Base-by-base conservation (phyloP, 1,140 invertebrate genomes). In the Phthorimaea operculella region DNA sequence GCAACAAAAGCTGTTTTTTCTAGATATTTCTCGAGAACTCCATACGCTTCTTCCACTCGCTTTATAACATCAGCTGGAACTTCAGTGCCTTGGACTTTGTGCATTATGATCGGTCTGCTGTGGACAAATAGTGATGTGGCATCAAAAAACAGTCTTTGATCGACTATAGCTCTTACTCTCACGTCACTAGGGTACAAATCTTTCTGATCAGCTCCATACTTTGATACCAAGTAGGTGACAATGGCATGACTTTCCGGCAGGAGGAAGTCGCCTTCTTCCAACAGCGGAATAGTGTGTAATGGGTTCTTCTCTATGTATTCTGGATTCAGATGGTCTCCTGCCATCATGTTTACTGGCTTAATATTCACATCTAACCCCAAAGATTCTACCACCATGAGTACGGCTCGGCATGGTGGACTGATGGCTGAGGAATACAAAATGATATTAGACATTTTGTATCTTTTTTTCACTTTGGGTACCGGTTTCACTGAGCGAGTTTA, bases 101-200 rank as follows among this genome's bases (percentile, higher is more conserved):
- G 17, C 15, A 12, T 7, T 14, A 55, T 4, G 0, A 54, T 53
- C 0, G 12, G 36, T 17, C 14, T 10, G 2, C 59, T 28, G 50
- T 42, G 51, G 6, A 59, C 57, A 21, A 72, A 89, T 0, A 91
- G 65, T 11, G 83, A 78, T 15, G 87, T 83, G 11, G 84, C 76
- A 58, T 91, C 89, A 62, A 90, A 90, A 60, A 87, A 85, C 47
- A 91, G 64, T 11, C 87, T 70, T 54, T 87, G 81, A 70, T 91
- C 86, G 9, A 91, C 80, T 3, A 83, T 50, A 9, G 88, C 88
- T 48, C 90, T 64, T 34, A 72, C 63, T 34, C 84, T 60, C 0
- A 86, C 62, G 62, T 90, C 88, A 39, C 76, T 84, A 2, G 90
- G 90, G 72, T 90, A 90, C 1, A 90, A 68, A 10, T 76, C 62